phyloP scores from a whole-genome alignment of 2,113 vertebrate genomes.

The Phalacrocorax carbo region DNA sequence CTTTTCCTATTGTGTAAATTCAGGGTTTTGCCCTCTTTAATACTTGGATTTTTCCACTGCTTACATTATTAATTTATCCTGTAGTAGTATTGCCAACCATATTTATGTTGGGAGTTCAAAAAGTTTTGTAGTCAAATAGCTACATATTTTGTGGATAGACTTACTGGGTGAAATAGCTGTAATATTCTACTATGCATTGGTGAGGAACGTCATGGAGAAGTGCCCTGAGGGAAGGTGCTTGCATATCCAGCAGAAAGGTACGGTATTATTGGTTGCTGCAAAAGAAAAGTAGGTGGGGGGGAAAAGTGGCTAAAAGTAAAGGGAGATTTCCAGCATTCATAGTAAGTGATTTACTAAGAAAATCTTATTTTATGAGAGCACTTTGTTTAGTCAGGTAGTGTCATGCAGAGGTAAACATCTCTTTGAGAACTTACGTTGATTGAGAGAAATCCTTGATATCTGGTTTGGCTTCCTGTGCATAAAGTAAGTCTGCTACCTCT shows the following conservation, averaged over 20 bases:
- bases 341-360: neutral
- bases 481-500: neutral
- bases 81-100: neutral
- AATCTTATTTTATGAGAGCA: neutral
- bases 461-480: neutral
- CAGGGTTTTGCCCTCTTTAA: neutral
- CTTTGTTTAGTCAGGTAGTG: neutral
- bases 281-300: neutral
- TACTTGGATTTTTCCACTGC: neutral
- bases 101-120: neutral
- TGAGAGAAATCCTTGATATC: neutral
- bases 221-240: neutral
- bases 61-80: neutral
- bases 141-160: neutral
- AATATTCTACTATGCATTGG: neutral
- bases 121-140: neutral
- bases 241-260: neutral
- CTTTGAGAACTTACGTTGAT: neutral
- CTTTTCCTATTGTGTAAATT: neutral
- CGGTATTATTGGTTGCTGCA: fast-evolving
- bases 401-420: neutral
- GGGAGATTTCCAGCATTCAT: neutral
- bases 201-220: neutral
- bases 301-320: neutral
- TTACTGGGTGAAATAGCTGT: neutral